phyloP scores from a whole-genome alignment of 2,888 invertebrate species.

The Eristalis tenax region DNA sequence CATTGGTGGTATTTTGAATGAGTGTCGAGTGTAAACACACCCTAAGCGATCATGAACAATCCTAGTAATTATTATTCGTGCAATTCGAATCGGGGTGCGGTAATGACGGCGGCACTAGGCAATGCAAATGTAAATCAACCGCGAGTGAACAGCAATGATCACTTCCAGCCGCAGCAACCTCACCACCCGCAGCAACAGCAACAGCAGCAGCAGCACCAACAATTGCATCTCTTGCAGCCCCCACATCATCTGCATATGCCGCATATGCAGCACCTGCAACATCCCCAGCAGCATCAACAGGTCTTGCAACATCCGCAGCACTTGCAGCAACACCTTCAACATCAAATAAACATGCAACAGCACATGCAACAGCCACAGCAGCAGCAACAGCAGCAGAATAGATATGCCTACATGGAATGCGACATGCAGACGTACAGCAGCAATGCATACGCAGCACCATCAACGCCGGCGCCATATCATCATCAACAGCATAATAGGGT shows the following conservation, averaged over 20 bases:
- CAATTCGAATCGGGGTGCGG: slow-evolving; percentile 71
- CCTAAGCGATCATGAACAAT: slow-evolving; percentile 71
- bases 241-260: background rate
- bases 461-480: slow-evolving; percentile 63
- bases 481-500: slow-evolving; percentile 62
- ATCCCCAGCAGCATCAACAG: slow-evolving; percentile 24
- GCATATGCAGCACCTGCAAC: slow-evolving; percentile 30
- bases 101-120: slow-evolving; percentile 63
- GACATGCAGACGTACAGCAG: slow-evolving; percentile 57
- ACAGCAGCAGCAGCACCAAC: slow-evolving; percentile 29
- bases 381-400: slow-evolving; percentile 38
- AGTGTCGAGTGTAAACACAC: slow-evolving; percentile 69
- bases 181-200: slow-evolving; percentile 22
- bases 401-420: slow-evolving; percentile 36
- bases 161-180: slow-evolving; percentile 38
- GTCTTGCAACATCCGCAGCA: slow-evolving; percentile 13
- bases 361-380: slow-evolving; percentile 20
- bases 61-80: slow-evolving; percentile 72
- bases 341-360: background rate
- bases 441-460: slow-evolving; percentile 54
- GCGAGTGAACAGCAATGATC: slow-evolving; percentile 57
- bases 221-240: slow-evolving; percentile 5
- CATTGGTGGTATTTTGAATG: slow-evolving; percentile 66
- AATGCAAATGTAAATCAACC: slow-evolving; percentile 66
- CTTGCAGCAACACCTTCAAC: slow-evolving; percentile 19